Percentiles rank a stretch among this genome's conserved stretches.
phyloP scores from a whole-genome alignment of 1,140 invertebrate genomes.

The Aphis craccivora region DNA sequence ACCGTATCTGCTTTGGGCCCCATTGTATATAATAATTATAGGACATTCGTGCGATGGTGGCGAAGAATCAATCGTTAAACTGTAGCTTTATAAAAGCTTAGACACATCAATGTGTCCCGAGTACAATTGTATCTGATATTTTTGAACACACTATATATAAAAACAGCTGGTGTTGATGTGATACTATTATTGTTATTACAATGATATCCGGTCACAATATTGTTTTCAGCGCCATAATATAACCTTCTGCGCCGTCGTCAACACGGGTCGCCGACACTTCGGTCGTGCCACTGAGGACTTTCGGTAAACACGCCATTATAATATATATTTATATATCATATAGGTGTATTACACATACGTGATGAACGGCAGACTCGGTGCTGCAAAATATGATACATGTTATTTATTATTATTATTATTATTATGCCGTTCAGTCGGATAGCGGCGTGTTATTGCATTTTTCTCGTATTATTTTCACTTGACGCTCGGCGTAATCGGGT shows the following conservation, averaged over 20 bases:
- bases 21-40: too few relatives aligned
- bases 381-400: neutral
- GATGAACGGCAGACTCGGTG: neutral
- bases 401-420: slow-evolving; percentile 12
- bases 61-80: neutral
- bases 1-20: too few relatives aligned
- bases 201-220: slow-evolving; percentile 1
- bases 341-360: neutral
- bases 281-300: neutral
- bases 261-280: slow-evolving; percentile 2
- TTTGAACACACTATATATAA: neutral
- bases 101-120: neutral
- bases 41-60: too few relatives aligned
- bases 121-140: neutral
- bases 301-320: neutral
- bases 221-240: neutral
- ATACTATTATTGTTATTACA: neutral
- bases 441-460: neutral
- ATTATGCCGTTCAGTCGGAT: neutral
- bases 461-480: neutral
- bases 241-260: neutral
- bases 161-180: neutral
- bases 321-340: neutral
- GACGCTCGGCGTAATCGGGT: too few relatives aligned
- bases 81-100: neutral